Conservation (phyloP, 2,888 invertebrate genomes). For the Schizotus pectinicornis region DNA sequence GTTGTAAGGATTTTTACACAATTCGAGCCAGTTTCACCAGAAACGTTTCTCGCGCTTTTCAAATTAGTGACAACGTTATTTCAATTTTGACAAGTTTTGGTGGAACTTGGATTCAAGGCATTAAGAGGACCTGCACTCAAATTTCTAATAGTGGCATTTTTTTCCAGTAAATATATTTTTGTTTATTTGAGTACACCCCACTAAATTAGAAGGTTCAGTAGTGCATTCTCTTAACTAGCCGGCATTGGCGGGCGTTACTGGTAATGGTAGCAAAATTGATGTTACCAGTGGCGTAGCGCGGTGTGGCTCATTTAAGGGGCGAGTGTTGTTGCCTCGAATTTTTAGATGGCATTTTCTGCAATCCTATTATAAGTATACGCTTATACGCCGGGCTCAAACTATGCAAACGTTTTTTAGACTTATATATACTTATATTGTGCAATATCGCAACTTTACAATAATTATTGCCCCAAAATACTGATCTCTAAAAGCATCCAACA, state of each 20-base stretch:
- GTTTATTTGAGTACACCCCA: too few relatives aligned
- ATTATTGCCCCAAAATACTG: constrained; percentile 13
- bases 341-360: background rate
- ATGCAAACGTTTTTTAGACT: constrained; percentile 22
- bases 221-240: too few relatives aligned
- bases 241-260: background rate
- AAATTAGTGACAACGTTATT: too few relatives aligned
- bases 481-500: constrained; percentile 18
- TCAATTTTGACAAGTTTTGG: too few relatives aligned
- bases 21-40: too few relatives aligned
- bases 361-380: constrained; percentile 2
- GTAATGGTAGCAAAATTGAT: background rate
- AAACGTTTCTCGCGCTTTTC: too few relatives aligned
- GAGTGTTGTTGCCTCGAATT: background rate
- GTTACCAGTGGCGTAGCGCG: too few relatives aligned
- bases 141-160: too few relatives aligned
- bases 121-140: too few relatives aligned
- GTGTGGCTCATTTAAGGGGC: background rate
- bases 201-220: too few relatives aligned
- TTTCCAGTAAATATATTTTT: too few relatives aligned
- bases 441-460: constrained; percentile 14
- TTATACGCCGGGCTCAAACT: constrained; percentile 14
- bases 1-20: background rate
- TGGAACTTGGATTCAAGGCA: too few relatives aligned
- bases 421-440: constrained; percentile 12